These are phyloP conservation scores for Scolopax rusticola DNA, from an alignment of 2,797 vertebrate species.

Conservation along the genomic window DNA sequence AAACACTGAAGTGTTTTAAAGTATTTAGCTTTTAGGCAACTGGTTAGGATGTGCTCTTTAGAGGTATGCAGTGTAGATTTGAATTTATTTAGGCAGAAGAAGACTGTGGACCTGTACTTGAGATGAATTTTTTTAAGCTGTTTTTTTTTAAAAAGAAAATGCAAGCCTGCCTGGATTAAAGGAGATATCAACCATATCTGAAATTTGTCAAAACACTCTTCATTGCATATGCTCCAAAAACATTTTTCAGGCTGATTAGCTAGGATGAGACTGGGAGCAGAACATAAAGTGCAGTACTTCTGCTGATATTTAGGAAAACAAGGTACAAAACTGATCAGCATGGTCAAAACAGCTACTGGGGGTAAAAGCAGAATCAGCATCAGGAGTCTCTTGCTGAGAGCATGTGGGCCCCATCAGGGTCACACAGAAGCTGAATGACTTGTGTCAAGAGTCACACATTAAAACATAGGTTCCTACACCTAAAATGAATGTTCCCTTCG, in stretches of 20 bases:
- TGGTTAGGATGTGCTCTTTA: neutral
- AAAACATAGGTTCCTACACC: fast-evolving
- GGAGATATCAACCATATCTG: neutral
- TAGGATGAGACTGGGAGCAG: neutral
- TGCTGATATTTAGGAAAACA: neutral
- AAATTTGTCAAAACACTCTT: neutral
- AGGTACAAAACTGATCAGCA: neutral
- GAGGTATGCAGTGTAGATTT: neutral
- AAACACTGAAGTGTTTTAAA: neutral
- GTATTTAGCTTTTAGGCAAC: neutral
- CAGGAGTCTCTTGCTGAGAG: neutral
- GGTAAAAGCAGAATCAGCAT: neutral
- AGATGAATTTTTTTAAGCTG: neutral
- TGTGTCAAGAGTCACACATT: neutral
- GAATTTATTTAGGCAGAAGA: neutral
- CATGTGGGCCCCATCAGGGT: too few species aligned
- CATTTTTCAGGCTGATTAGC: neutral
- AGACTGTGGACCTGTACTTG: neutral
- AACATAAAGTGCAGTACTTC: neutral
- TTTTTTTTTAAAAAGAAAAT: neutral
- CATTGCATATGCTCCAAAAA: neutral
- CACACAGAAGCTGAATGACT: neutral
- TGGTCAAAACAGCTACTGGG: neutral
- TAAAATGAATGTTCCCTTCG: neutral
- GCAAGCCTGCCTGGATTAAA: neutral